phyloP scores from a whole-genome alignment of 2,797 vertebrate genomes.

The Carapus acus region DNA sequence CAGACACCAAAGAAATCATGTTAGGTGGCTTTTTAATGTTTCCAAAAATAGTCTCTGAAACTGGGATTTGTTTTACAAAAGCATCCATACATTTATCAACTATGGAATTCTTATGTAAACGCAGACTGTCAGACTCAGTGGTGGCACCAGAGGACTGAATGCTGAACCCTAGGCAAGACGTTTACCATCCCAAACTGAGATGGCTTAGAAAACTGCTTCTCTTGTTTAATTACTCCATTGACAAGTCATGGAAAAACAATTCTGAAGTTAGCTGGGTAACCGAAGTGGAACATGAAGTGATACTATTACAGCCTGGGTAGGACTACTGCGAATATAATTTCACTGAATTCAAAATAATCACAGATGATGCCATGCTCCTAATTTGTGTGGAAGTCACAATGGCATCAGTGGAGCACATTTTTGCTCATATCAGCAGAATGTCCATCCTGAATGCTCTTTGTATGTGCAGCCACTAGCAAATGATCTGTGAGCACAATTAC shows the following conservation, averaged over 20 bases:
- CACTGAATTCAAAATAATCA: constrained; percentile 28
- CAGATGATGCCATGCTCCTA: constrained; percentile 24
- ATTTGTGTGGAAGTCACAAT: constrained; percentile 13
- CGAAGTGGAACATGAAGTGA: constrained; percentile 34
- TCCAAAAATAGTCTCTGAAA: constrained; percentile 74
- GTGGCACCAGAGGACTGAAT: constrained; percentile 52
- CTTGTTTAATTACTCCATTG: constrained; percentile 29
- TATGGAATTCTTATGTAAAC: constrained; percentile 70
- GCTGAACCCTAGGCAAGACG: constrained; percentile 50
- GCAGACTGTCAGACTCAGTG: constrained; percentile 58
- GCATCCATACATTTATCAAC: constrained; percentile 61
- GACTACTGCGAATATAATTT: constrained; percentile 42
- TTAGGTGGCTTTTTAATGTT: constrained; percentile 71
- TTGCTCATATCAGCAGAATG: constrained; percentile 24
- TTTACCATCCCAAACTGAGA: constrained; percentile 40
- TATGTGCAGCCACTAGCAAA: not conserved
- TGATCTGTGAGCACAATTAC: constrained; percentile 18
- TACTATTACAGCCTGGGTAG: constrained; percentile 35
- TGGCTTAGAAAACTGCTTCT: constrained; percentile 9
- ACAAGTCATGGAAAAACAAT: constrained; percentile 24
- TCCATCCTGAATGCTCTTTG: too few relatives aligned
- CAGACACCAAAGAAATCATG: constrained; percentile 47
- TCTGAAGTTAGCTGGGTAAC: constrained; percentile 35
- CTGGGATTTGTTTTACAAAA: constrained; percentile 71
- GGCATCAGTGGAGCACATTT: constrained; percentile 28